phyloP scores from a whole-genome alignment of 2,113 vertebrate species.

The Callaeas wilsoni region DNA sequence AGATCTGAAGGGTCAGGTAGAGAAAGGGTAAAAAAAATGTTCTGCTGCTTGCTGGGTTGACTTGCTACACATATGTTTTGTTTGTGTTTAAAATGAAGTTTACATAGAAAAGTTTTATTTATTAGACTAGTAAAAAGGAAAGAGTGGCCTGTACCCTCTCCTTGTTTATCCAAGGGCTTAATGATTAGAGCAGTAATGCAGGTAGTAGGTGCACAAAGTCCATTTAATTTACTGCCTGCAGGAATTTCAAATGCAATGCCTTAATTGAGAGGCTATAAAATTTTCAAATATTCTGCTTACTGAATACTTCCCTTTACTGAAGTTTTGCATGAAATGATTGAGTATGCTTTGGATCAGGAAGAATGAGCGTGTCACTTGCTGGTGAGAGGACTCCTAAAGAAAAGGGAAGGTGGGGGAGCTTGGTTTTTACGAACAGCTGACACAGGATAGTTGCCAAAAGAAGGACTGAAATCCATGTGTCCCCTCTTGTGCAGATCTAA shows the following conservation, averaged over 20 bases:
- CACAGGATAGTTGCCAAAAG: not conserved
- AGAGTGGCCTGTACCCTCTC: not conserved
- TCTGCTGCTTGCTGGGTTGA: not conserved
- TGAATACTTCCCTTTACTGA: not conserved
- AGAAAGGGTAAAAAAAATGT: not conserved
- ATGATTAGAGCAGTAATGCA: not conserved
- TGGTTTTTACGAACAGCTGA: not conserved
- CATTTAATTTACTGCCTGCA: not conserved
- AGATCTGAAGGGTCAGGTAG: not conserved
- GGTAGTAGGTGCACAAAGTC: not conserved
- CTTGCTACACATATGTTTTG: not conserved
- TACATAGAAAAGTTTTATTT: not conserved
- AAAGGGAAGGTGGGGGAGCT: not conserved
- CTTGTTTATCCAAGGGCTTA: not conserved
- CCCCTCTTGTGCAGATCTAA: not conserved
- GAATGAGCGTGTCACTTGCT: not conserved
- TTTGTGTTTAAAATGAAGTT: not conserved
- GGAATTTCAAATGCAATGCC: not conserved
- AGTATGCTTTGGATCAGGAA: not conserved
- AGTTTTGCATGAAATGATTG: not conserved
- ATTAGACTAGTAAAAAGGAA: not conserved
- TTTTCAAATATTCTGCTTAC: not conserved
- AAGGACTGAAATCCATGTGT: not conserved
- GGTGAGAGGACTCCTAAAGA: not conserved
- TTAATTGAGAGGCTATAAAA: not conserved